Evolutionary conservation across 2,888 invertebrate genomes (phyloP).

Genomic region (Mythimna albipuncta): DNA sequence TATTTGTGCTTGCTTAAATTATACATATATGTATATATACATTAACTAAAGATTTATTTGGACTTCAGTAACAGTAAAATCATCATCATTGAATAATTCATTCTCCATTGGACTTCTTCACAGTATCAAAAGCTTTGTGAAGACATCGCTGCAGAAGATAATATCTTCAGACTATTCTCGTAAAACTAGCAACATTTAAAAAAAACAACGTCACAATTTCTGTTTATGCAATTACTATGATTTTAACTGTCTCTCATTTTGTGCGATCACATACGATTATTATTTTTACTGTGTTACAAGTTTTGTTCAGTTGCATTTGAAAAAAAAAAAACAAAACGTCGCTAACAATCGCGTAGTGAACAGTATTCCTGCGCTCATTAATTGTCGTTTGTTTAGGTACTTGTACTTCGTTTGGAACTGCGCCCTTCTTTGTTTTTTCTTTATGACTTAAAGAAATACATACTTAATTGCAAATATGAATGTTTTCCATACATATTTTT

Average conservation of each 20-base stretch:
- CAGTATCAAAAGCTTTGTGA: not conserved
- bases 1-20: too few relatives aligned
- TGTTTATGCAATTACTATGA: not conserved
- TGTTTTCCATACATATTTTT: not conserved
- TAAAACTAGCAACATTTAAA: not conserved
- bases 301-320: conserved; percentile 1
- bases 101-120: not conserved
- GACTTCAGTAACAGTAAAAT: not conserved
- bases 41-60: not conserved
- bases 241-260: conserved; percentile 7
- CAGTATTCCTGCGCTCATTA: conserved; percentile 72
- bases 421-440: conserved; percentile 63
- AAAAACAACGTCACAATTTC: not conserved
- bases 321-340: conserved; percentile 3
- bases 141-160: not conserved
- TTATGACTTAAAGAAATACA: not conserved
- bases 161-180: not conserved
- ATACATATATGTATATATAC: too few relatives aligned
- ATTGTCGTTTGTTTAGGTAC: conserved; percentile 83
- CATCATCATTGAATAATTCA: not conserved
- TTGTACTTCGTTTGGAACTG: conserved; percentile 80
- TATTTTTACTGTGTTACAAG: not conserved
- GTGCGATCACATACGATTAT: not conserved
- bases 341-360: conserved; percentile 65
- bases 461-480: not conserved